These are phyloP conservation scores for Phylloscopus whistleri DNA, from an alignment of 2,113 vertebrate species.

Conservation along the genomic window DNA sequence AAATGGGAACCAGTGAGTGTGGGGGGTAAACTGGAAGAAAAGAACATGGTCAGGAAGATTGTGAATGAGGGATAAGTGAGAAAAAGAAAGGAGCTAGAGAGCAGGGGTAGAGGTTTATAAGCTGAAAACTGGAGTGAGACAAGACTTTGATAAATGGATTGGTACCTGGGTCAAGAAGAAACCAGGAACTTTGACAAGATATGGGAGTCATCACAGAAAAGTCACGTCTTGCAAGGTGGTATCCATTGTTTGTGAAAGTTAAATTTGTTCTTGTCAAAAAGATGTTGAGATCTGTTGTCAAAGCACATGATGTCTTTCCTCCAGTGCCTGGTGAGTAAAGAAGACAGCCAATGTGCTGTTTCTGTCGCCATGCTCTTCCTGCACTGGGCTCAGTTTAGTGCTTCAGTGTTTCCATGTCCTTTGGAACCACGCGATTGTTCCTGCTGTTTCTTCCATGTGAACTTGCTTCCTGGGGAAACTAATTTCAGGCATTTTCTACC, in stretches of 20 bases:
- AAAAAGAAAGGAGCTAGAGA: not conserved
- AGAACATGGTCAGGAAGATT: not conserved
- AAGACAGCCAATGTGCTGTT: not conserved
- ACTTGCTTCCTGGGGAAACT: not conserved
- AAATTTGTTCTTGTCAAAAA: not conserved
- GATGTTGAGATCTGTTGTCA: not conserved
- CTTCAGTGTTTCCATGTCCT: not conserved
- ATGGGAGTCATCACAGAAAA: not conserved
- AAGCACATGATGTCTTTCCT: not conserved
- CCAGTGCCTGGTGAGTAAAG: not conserved
- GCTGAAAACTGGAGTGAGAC: not conserved
- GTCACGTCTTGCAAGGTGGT: not conserved
- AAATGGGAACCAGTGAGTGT: not conserved
- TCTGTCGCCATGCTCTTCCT: not conserved
- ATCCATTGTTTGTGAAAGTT: not conserved
- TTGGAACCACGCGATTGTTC: not conserved
- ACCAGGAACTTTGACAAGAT: not conserved
- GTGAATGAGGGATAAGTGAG: not conserved
- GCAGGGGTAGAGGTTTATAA: not conserved
- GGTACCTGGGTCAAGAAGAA: not conserved
- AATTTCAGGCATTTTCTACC: not conserved
- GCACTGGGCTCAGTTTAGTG: not conserved
- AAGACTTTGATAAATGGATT: not conserved
- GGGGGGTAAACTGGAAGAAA: not conserved
- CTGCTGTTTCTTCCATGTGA: not conserved